Conservation (phyloP, 2,113 vertebrate species). For the Acrocephalus arundinaceus region DNA sequence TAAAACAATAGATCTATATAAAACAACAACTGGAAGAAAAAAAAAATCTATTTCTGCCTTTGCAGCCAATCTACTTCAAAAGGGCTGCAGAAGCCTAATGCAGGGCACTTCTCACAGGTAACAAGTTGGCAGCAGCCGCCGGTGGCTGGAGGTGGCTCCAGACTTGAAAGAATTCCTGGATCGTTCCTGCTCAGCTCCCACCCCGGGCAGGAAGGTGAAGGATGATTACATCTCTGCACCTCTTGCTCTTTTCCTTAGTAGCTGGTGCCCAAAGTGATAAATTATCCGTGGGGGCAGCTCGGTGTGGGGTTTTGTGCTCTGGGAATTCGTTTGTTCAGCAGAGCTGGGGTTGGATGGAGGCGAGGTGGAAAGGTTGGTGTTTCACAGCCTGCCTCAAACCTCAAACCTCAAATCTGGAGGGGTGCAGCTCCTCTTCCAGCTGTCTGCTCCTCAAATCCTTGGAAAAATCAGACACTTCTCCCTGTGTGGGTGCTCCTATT, state of each 20-base stretch:
- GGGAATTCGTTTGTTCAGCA: slow-evolving; percentile 68
- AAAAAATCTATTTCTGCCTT: neutral
- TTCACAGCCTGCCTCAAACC: neutral
- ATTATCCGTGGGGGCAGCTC: slow-evolving; percentile 49
- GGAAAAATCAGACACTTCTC: neutral
- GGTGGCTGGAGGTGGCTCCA: slow-evolving; percentile 1
- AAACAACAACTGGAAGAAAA: neutral
- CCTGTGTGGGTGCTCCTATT: rapidly evolving
- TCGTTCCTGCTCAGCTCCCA: neutral
- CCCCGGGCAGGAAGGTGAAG: slow-evolving; percentile 67
- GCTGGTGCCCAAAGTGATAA: slow-evolving; percentile 72
- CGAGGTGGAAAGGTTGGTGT: slow-evolving; percentile 18
- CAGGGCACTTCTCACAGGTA: neutral
- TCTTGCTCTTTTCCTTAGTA: slow-evolving; percentile 50
- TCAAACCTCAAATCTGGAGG: neutral
- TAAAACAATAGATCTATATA: neutral
- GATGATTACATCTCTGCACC: slow-evolving; percentile 71
- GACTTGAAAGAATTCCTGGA: slow-evolving; percentile 41
- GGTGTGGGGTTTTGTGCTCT: slow-evolving; percentile 46
- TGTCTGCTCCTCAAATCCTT: neutral
- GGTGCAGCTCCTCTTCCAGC: slow-evolving; percentile 1
- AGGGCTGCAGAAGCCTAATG: neutral
- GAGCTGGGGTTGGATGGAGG: slow-evolving; percentile 41
- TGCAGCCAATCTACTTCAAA: slow-evolving; percentile 53
- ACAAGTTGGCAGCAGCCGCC: neutral